These are phyloP conservation scores for Drosophila tanythrix DNA, from an alignment of 2,888 invertebrate genomes.

Conservation along the genomic window DNA sequence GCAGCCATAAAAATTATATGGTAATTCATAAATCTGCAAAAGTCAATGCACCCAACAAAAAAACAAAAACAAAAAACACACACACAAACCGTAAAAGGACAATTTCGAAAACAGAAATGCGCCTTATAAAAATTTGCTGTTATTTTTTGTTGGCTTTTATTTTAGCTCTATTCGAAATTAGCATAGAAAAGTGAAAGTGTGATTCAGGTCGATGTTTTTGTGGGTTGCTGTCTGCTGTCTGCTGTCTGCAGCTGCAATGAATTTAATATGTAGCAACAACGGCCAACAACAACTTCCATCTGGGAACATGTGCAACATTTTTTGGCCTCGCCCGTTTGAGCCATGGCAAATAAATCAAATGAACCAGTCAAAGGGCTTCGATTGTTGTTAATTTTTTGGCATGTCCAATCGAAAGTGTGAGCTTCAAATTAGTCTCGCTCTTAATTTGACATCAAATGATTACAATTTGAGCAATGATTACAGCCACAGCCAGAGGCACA, in stretches of 20 bases:
- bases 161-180: slow-evolving; percentile 56
- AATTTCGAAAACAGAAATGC: slow-evolving; percentile 54
- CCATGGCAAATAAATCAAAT: slow-evolving; percentile 13
- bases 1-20: slow-evolving; percentile 47
- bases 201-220: slow-evolving; percentile 48
- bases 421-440: not conserved
- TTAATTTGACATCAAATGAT: not conserved
- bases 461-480: not conserved
- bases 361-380: slow-evolving; percentile 63
- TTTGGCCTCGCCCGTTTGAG: slow-evolving; percentile 52
- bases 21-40: slow-evolving; percentile 37
- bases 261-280: slow-evolving; percentile 65
- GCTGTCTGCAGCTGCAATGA: slow-evolving; percentile 71
- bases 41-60: slow-evolving; percentile 51
- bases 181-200: slow-evolving; percentile 75
- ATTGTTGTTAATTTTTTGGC: slow-evolving; percentile 49
- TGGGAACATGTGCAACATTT: slow-evolving; percentile 57
- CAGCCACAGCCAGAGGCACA: not conserved
- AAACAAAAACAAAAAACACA: not conserved
- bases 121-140: slow-evolving; percentile 29
- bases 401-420: slow-evolving; percentile 11
- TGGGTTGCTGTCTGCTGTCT: slow-evolving; percentile 16
- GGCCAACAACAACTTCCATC: slow-evolving; percentile 32
- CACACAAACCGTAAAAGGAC: slow-evolving; percentile 52
- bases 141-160: slow-evolving; percentile 24